phyloP scores from a whole-genome alignment of 2,113 vertebrate genomes.

The Syngnathus typhle region DNA sequence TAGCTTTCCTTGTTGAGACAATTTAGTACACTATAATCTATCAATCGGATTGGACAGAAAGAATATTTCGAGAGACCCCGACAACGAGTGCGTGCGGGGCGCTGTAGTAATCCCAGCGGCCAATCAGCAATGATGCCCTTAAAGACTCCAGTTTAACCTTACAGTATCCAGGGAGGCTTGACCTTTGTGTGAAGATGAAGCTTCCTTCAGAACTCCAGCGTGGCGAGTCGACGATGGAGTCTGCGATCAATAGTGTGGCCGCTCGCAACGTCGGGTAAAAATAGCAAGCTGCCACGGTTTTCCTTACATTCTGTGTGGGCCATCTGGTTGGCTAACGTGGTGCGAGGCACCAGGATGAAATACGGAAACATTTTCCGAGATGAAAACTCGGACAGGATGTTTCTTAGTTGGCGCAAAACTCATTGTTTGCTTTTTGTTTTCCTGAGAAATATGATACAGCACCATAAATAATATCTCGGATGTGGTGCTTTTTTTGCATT shows the following conservation, averaged over 20 bases:
- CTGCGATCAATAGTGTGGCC: conserved; percentile 19
- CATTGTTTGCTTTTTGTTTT: too few relatives aligned
- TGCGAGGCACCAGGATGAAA: background rate
- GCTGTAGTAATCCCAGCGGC: background rate
- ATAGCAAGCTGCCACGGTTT: background rate
- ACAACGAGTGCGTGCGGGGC: background rate
- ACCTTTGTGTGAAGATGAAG: background rate
- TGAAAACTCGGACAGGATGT: too few relatives aligned
- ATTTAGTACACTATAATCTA: too few relatives aligned
- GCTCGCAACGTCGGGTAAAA: conserved; percentile 1
- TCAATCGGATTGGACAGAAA: too few relatives aligned
- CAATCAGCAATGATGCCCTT: conserved; percentile 4
- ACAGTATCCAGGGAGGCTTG: conserved; percentile 5
- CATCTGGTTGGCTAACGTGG: background rate
- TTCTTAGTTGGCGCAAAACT: too few relatives aligned
- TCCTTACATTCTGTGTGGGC: background rate
- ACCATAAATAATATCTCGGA: too few relatives aligned
- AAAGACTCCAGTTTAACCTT: conserved; percentile 19
- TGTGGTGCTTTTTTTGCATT: too few relatives aligned
- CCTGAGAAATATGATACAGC: too few relatives aligned
- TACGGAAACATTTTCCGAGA: too few relatives aligned
- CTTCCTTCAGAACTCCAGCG: background rate
- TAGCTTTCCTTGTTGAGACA: too few relatives aligned
- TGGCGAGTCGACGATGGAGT: background rate
- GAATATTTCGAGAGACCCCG: background rate